Percentiles rank a stretch among this genome's conserved stretches.
Evolutionary conservation across 2,888 invertebrate genomes (phyloP).

Genomic region (Cordilura impudica): DNA sequence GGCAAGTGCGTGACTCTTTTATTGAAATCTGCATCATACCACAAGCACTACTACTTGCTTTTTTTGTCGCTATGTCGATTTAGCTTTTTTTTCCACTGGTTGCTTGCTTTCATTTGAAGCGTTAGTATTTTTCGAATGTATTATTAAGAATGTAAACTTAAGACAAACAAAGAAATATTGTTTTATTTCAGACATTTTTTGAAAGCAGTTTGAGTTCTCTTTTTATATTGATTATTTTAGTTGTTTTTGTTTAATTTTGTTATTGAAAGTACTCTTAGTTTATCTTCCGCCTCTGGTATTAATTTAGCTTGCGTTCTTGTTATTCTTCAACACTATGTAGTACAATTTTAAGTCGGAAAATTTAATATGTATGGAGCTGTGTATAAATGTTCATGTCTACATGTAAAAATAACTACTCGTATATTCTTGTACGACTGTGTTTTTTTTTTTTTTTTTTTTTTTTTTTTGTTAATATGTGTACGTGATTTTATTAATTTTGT

Average conservation of each 20-base stretch:
- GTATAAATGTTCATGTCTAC: too few species aligned
- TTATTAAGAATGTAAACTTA: too few species aligned
- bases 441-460: too few species aligned
- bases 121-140: too few species aligned
- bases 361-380: too few species aligned
- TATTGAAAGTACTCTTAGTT: too few species aligned
- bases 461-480: constrained; percentile 2
- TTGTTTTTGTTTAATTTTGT: not conserved
- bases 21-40: not conserved
- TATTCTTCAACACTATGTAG: too few species aligned
- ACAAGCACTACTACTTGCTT: not conserved
- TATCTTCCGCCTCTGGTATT: constrained; percentile 16
- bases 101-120: constrained; percentile 2
- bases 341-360: too few species aligned
- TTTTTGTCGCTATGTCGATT: too few species aligned
- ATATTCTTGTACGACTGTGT: too few species aligned
- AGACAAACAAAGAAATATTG: not conserved
- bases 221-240: constrained; percentile 10
- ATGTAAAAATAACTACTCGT: too few species aligned
- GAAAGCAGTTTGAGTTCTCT: too few species aligned
- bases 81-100: constrained; percentile 9
- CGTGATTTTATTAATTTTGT: constrained; percentile 10
- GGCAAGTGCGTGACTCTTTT: constrained; percentile 41
- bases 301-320: constrained; percentile 19
- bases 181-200: constrained; percentile 5